A percentile compares a stretch with the other conserved stretches of the same genome.
phyloP scores from a whole-genome alignment of 2,888 invertebrate genomes.

The Agrypnus murinus region DNA sequence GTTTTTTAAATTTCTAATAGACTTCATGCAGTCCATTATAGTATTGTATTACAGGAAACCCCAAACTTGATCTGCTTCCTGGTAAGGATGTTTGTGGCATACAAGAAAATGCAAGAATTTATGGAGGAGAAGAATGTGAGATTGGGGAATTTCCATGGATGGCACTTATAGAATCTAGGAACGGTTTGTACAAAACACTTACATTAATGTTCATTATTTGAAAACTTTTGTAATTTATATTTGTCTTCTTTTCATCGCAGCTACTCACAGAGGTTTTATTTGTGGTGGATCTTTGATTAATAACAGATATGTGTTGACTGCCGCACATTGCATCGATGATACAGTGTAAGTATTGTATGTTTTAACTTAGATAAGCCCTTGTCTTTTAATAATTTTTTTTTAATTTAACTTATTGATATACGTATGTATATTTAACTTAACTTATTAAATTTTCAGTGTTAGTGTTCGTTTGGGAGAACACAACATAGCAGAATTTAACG shows the following conservation, averaged over 20 bases:
- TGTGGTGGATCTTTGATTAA: constrained; percentile 84
- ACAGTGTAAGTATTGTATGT: too few relatives aligned
- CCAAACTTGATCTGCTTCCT: constrained; percentile 61
- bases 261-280: constrained; percentile 77
- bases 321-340: constrained; percentile 79
- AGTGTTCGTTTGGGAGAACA: constrained; percentile 80
- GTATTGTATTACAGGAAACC: too few relatives aligned
- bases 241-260: too few relatives aligned
- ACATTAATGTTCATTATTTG: too few relatives aligned
- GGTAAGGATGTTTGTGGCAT: constrained; percentile 72
- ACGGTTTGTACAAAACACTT: too few relatives aligned
- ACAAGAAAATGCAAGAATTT: constrained; percentile 73
- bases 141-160: constrained; percentile 84
- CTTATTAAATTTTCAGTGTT: constrained; percentile 66
- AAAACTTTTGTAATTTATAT: too few relatives aligned
- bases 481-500: constrained; percentile 76
- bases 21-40: too few relatives aligned
- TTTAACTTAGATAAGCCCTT: too few relatives aligned
- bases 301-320: constrained; percentile 80
- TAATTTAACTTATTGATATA: too few relatives aligned
- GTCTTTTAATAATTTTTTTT: too few relatives aligned
- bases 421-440: too few relatives aligned
- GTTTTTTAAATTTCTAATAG: too few relatives aligned
- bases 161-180: constrained; percentile 37
- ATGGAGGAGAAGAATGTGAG: constrained; percentile 77